These are phyloP conservation scores for Seira sanloemensis DNA, from an alignment of 2,888 invertebrate genomes.

Conservation along the genomic window DNA sequence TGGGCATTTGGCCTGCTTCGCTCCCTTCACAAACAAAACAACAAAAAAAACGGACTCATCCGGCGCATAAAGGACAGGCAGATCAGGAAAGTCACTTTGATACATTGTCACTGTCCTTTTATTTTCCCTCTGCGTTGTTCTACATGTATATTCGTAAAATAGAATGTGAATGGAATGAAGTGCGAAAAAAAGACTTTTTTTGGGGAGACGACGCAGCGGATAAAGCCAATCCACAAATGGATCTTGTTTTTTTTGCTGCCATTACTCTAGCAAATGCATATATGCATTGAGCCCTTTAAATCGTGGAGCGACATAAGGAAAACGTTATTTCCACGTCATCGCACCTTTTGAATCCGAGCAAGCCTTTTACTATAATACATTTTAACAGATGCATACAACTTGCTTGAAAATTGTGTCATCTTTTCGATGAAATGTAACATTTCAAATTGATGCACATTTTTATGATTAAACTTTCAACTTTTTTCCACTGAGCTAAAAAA, in stretches of 20 bases:
- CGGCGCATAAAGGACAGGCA: neutral
- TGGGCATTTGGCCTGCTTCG: constrained; percentile 54
- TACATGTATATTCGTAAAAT: no score
- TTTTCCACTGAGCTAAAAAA: neutral
- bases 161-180: constrained; percentile 16
- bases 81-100: constrained; percentile 34
- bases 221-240: neutral
- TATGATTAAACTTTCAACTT: constrained; percentile 21
- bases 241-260: neutral
- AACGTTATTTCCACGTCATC: constrained; percentile 65
- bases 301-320: constrained; percentile 62
- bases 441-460: constrained; percentile 17
- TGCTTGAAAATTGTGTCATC: no score
- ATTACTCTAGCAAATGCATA: no score
- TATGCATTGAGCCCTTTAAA: constrained; percentile 3
- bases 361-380: constrained; percentile 18
- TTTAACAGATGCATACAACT: constrained; percentile 14
- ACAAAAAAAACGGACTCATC: constrained; percentile 24
- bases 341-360: constrained; percentile 33
- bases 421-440: neutral
- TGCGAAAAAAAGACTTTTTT: neutral
- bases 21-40: constrained; percentile 14
- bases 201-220: neutral
- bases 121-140: neutral
- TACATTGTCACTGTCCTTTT: constrained; percentile 28